Evolutionary conservation across 2,113 vertebrate species (phyloP), one percentile per base, ranked within the genome.

Genomic region (Oryzias javanicus): DNA sequence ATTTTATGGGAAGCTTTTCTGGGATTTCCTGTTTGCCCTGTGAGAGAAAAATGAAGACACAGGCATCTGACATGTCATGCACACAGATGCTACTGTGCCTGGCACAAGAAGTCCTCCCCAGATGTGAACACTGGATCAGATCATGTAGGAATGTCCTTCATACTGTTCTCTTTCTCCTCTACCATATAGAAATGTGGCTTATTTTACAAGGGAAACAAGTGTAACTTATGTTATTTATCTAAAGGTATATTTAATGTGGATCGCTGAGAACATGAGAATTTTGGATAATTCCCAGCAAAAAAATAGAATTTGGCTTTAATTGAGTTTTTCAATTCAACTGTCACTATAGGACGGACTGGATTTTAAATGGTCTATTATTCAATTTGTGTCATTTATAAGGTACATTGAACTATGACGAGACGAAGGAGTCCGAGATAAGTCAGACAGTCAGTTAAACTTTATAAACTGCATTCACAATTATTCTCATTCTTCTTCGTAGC

Each of bases 1-100:
- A 60, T 69, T 72, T 72, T 45, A 82, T 63, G 72, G 55, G 24
- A 16, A 54, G 67, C 72, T 78, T 75, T 69, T 17, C 44, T 46
- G 68, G 64, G 67, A 78, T 75, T 75, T 78, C 54, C 49, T 45
- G 22, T 18, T 1, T 40, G 42, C 54, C 35, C 19, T 55, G 49
- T 20, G 42, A 53, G 54, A 46, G 60, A 66, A 71, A 59, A 25
- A 65, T 41, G 57, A 55, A 65, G 52, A 68, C 61, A 51, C 19
- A 5, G 35, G 62, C 58, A 64, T 64, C 25, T 46, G 61, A 60
- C 67, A 64, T 24, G 55, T 57, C 55, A 55, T 62, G 69, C 57
- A 44, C 60, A 52, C 65, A 45, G 64, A 58, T 29, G 46, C 65
- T 63, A 24, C 57, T 48, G 49, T 79, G 55, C 65, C 80, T 73